These are phyloP conservation scores for Periophthalmodon schlosseri DNA, from an alignment of 2,113 vertebrate species.

Conservation along the genomic window DNA sequence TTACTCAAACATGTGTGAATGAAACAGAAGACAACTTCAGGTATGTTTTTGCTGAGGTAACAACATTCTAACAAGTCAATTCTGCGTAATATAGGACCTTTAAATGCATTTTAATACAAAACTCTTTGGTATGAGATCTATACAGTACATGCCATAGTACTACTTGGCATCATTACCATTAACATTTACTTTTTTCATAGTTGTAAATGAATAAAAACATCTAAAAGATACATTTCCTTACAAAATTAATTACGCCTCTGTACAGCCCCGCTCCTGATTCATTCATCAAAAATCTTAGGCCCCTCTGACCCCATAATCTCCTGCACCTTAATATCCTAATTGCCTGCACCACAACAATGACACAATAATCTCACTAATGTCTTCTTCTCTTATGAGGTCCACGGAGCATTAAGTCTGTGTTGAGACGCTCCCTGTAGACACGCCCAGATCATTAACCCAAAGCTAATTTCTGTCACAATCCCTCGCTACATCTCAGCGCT, in stretches of 20 bases:
- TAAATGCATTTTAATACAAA: too few relatives aligned
- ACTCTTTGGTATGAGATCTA: too few relatives aligned
- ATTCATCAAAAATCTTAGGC: conserved; percentile 28
- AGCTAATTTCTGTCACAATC: conserved; percentile 59
- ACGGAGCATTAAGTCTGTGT: neutral
- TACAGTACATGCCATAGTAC: too few relatives aligned
- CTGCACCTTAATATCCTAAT: conserved; percentile 17
- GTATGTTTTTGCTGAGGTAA: too few relatives aligned
- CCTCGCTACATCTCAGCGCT: conserved; percentile 44
- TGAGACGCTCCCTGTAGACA: conserved; percentile 23
- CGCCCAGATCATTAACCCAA: conserved; percentile 46
- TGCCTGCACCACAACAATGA: conserved; percentile 20
- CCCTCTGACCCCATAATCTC: conserved; percentile 32
- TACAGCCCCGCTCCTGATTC: neutral
- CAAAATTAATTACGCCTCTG: neutral
- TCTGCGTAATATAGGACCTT: too few relatives aligned
- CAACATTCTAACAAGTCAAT: too few relatives aligned
- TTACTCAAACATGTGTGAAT: too few relatives aligned
- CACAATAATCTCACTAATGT: conserved; percentile 1
- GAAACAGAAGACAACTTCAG: too few relatives aligned
- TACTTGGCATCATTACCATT: too few relatives aligned
- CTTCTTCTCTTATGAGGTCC: neutral
- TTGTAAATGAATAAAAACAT: too few relatives aligned
- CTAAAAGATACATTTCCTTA: neutral
- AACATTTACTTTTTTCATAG: too few relatives aligned